Evolutionary conservation across 1,140 invertebrate species (phyloP), one percentile per base, ranked within the genome.

Genomic region (Leptopilina clavipes): DNA sequence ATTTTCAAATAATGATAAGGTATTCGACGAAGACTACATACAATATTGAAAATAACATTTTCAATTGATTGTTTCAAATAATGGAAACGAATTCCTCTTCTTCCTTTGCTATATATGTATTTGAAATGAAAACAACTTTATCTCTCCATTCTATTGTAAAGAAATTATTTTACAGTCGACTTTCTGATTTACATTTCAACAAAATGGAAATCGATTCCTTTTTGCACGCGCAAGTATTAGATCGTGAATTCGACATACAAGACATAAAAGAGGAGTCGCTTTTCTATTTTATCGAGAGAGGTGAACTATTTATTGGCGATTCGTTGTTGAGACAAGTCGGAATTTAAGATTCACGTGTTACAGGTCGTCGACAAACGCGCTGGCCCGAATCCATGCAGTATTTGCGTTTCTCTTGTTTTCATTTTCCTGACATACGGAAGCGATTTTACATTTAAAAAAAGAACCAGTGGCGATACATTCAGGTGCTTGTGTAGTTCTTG

Each of bases 251-350:
- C 56, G 56, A 65, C 19, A 65, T 65, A 19, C 56, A 11, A 25
- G 56, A 31, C 1, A 48, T 14, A 48, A 14, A n/a, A 11, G 11
- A 22, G 19, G 10, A n/a, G n/a, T n/a, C n/a, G n/a, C n/a, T 65
- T 65, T 65, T 65, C 56, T 25, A 65, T 65, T 65, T 65, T 65
- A 65, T 65, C 22, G 56, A 65, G n/a, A n/a, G n/a, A n/a, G 22
- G 19, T 65, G 12, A 25, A 31, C 25, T 31, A 19, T 65, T 65
- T 65, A 65, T 65, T 65, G 56, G 22, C 56, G 19, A 65, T 65
- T 65, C 56, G 56, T 65, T 3, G 56, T 65, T 12, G 25, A 31
- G 56, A 65, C 56, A 25, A 65, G 56, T 65, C 56, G 56, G n/a
- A 65, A 65, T 25, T 19, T 19, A 65, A 65, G 56, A 65, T 65